Conservation (phyloP, 1,140 invertebrate species). For the Pseudomyrmex sp. region DNA sequence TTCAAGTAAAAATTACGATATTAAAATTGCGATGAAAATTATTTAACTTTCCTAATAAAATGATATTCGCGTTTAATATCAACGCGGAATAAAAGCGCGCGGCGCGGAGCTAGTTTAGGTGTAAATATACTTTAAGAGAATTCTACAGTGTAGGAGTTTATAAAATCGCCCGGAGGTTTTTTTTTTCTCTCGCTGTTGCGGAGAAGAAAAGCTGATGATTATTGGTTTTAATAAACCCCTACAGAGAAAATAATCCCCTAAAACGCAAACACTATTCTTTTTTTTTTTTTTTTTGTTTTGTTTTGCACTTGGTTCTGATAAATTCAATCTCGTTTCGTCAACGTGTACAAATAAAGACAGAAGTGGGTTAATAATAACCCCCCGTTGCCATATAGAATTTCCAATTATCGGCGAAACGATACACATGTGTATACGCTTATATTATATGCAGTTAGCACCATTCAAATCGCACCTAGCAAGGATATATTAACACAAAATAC, state of each 20-base stretch:
- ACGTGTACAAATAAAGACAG: neutral
- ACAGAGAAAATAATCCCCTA: too few relatives aligned
- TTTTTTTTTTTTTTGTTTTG: neutral
- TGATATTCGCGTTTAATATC: slow-evolving; percentile 47
- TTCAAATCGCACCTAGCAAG: neutral
- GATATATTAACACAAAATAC: slow-evolving; percentile 34
- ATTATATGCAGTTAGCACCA: neutral
- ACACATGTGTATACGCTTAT: neutral
- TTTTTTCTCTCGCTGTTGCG: neutral
- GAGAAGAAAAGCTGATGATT: neutral
- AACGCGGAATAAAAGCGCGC: slow-evolving; percentile 19
- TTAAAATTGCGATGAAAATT: slow-evolving; percentile 26
- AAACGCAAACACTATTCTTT: neutral
- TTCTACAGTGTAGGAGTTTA: neutral
- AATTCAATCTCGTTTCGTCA: neutral
- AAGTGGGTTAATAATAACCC: neutral
- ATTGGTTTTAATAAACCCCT: neutral
- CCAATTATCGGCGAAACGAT: slow-evolving; percentile 5
- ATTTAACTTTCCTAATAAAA: slow-evolving; percentile 36
- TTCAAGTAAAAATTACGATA: slow-evolving; percentile 10
- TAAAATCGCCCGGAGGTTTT: slow-evolving; percentile 13
- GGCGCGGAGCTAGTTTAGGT: slow-evolving; percentile 15
- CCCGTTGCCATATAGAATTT: neutral
- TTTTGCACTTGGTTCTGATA: neutral
- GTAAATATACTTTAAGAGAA: slow-evolving; percentile 21